Evolutionary conservation across 1,140 invertebrate species (phyloP).

Genomic region (Drosophila arizonae): DNA sequence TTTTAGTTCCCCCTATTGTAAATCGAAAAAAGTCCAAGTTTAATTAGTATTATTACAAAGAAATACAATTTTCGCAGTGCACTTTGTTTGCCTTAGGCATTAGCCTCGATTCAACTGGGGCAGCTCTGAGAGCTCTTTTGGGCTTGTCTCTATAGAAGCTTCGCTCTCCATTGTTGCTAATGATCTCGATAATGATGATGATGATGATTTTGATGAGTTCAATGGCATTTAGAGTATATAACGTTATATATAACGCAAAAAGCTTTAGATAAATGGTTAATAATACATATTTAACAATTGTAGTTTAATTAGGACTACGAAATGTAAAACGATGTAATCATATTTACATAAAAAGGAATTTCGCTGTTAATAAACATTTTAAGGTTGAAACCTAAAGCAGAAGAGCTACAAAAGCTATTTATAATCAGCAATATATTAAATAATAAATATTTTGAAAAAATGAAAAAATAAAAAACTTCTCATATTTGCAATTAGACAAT

Average conservation of each 20-base stretch:
- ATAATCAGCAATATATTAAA: no score
- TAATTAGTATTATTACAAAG: conserved; percentile 78
- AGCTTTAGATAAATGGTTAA: no score
- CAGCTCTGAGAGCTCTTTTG: conserved; percentile 4
- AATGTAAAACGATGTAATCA: no score
- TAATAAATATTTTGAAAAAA: no score
- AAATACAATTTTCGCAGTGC: conserved; percentile 72
- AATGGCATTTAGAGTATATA: not conserved
- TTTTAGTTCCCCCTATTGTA: conserved; percentile 20
- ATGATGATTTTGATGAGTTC: conserved; percentile 5
- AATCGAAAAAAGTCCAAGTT: conserved; percentile 57
- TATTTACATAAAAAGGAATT: no score
- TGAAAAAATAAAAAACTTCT: no score
- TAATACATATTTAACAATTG: no score
- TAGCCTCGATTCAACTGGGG: conserved; percentile 60
- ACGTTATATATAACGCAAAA: not conserved
- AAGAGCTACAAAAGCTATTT: no score
- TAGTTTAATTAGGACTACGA: no score
- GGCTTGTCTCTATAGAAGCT: not conserved
- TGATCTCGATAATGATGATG: no score
- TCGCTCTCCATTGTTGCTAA: conserved; percentile 15
- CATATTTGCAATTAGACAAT: not conserved
- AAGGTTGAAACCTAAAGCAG: no score
- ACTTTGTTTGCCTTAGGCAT: conserved; percentile 57
- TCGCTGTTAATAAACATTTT: not conserved